Evolutionary conservation across 2,113 vertebrate genomes (phyloP).

Genomic region (Hyla sarda): DNA sequence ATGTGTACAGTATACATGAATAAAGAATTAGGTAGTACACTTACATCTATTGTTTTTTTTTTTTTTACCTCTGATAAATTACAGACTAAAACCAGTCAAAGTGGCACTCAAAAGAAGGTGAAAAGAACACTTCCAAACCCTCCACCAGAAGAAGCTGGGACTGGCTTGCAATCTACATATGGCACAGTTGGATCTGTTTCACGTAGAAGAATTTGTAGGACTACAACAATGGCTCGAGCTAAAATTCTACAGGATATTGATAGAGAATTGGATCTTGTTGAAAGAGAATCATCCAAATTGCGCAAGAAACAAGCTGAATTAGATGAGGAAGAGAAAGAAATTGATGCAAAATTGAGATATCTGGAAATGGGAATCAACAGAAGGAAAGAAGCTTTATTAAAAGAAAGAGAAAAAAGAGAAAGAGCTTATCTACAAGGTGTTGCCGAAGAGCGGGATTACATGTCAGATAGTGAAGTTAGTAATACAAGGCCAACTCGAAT

Average conservation of each 20-base stretch:
- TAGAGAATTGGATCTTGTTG: constrained; percentile 94
- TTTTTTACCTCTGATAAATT: constrained; percentile 65
- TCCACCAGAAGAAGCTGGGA: constrained; percentile 87
- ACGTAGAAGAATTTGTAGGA: constrained; percentile 91
- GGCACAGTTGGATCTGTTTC: constrained; percentile 82
- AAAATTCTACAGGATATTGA: constrained; percentile 99
- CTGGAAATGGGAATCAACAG: constrained; percentile 98
- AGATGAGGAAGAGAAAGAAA: constrained; percentile 98
- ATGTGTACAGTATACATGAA: not conserved
- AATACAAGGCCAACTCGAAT: constrained; percentile 86
- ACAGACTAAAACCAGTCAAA: constrained; percentile 85
- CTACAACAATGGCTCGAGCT: constrained; percentile 94
- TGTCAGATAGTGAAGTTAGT: constrained; percentile 98
- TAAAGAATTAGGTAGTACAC: not conserved
- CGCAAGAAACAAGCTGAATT: constrained; percentile 98
- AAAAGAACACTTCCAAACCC: constrained; percentile 96
- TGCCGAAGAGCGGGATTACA: constrained; percentile 97
- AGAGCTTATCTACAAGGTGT: constrained; percentile 97
- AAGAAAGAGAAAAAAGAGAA: constrained; percentile 96
- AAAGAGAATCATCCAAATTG: constrained; percentile 97
- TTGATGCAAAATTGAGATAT: constrained; percentile 96
- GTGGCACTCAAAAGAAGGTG: constrained; percentile 91
- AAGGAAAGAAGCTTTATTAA: constrained; percentile 94
- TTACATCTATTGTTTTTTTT: constrained; percentile 22
- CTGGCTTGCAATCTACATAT: constrained; percentile 80